Evolutionary conservation across 1,140 invertebrate genomes (phyloP).

Genomic region (Gryllus bimaculatus): DNA sequence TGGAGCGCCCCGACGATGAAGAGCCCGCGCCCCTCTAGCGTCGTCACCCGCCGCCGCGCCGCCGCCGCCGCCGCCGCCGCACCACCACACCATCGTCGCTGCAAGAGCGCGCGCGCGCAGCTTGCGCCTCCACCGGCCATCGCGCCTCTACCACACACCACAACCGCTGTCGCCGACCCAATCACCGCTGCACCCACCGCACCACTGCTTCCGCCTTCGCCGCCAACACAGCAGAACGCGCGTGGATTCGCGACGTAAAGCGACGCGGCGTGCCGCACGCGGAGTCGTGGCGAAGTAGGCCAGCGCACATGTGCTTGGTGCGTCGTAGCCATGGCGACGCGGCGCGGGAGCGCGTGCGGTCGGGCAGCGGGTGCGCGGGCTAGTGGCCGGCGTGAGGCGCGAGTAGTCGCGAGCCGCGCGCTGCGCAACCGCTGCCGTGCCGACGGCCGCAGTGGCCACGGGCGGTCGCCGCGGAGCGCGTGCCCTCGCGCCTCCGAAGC

Average conservation of each 20-base stretch:
- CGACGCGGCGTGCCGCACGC: too few species aligned
- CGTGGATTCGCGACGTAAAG: neutral
- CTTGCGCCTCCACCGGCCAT: neutral
- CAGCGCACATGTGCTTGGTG: neutral
- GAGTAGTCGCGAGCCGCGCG: neutral
- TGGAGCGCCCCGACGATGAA: neutral
- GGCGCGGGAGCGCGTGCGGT: neutral
- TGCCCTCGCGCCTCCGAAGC: neutral
- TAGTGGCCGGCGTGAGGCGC: neutral
- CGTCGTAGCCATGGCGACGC: neutral
- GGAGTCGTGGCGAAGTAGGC: neutral
- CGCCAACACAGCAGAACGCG: neutral
- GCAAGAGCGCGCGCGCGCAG: neutral
- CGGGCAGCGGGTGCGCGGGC: too few species aligned
- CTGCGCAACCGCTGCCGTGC: neutral
- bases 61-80: too few species aligned
- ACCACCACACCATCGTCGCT: too few species aligned
- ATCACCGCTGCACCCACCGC: too few species aligned
- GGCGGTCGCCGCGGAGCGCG: neutral
- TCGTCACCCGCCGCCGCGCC: neutral
- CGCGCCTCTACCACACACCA: neutral
- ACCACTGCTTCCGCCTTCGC: neutral
- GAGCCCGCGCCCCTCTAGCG: neutral
- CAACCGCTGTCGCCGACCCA: neutral
- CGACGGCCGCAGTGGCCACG: neutral